Evolutionary conservation across 2,797 vertebrate species (phyloP).

Genomic region (Acipenser ruthenus): DNA sequence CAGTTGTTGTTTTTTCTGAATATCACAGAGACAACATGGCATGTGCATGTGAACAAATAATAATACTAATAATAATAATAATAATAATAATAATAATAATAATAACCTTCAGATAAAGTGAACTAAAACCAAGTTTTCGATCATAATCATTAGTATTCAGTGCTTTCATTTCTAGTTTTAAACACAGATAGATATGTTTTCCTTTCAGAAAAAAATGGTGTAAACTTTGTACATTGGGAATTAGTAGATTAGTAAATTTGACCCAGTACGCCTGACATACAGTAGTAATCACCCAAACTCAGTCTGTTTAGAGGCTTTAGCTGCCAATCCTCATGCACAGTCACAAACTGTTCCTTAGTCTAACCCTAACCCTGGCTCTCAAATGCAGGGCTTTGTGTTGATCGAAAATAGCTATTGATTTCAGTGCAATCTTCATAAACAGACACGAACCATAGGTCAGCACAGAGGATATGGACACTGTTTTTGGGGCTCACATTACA

Average conservation of each 20-base stretch:
- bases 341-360: constrained; percentile 13
- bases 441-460: constrained; percentile 1
- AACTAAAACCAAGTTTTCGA: too few species aligned
- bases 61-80: too few species aligned
- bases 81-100: too few species aligned
- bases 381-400: constrained; percentile 7
- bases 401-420: constrained; percentile 23
- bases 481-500: not conserved
- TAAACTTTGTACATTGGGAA: too few species aligned
- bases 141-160: too few species aligned
- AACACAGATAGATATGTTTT: constrained; percentile 1
- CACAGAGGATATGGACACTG: constrained; percentile 1
- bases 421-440: constrained; percentile 8
- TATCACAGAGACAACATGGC: too few species aligned
- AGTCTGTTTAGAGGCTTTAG: not conserved
- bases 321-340: constrained; percentile 12
- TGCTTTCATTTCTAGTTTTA: constrained; percentile 4
- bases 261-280: not conserved
- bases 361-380: constrained; percentile 7
- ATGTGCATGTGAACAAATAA: too few species aligned
- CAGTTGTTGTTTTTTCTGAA: too few species aligned
- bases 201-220: too few species aligned
- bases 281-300: not conserved
- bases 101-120: too few species aligned
- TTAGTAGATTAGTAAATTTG: not conserved